A percentile compares a stretch with the other conserved stretches of the same genome.
phyloP scores from a whole-genome alignment of 2,888 invertebrate species.

The Netelia inedita region DNA sequence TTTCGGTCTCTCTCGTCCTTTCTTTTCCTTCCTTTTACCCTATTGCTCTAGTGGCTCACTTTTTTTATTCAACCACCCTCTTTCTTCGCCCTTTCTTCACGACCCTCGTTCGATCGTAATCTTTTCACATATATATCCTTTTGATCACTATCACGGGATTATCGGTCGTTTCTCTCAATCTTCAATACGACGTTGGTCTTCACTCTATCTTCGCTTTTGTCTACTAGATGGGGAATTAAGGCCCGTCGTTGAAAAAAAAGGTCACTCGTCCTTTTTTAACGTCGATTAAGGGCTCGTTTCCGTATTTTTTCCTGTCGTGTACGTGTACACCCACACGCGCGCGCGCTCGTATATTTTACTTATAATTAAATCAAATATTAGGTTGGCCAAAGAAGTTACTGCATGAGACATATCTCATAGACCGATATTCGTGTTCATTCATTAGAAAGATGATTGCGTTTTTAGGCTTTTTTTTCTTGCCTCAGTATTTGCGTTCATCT shows the following conservation, averaged over 20 bases:
- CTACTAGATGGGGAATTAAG: conserved; percentile 12
- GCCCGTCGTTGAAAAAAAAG: conserved; percentile 11
- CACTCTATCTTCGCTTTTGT: neutral
- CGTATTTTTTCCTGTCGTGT: neutral
- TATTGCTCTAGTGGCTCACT: conserved; percentile 17
- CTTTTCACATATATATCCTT: conserved; percentile 39
- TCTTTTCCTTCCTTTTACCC: conserved; percentile 24
- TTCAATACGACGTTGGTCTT: conserved; percentile 10
- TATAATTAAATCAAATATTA: neutral
- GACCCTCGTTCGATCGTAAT: conserved; percentile 50
- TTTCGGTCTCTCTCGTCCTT: conserved; percentile 26
- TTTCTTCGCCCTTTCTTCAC: conserved; percentile 19
- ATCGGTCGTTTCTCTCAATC: conserved; percentile 53
- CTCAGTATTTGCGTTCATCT: neutral
- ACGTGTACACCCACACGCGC: neutral
- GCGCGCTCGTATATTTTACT: too few relatives aligned
- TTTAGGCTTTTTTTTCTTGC: neutral
- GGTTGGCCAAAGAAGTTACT: neutral
- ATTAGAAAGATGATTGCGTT: neutral
- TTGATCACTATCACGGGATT: conserved; percentile 53
- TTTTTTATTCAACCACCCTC: conserved; percentile 4
- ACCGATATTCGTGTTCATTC: too few relatives aligned
- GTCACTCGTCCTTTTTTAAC: conserved; percentile 17
- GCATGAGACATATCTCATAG: too few relatives aligned
- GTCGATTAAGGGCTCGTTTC: conserved; percentile 26